Evolutionary conservation across 2,113 vertebrate species (phyloP), one percentile per base, ranked within the genome.

Genomic region (Hucho hucho): DNA sequence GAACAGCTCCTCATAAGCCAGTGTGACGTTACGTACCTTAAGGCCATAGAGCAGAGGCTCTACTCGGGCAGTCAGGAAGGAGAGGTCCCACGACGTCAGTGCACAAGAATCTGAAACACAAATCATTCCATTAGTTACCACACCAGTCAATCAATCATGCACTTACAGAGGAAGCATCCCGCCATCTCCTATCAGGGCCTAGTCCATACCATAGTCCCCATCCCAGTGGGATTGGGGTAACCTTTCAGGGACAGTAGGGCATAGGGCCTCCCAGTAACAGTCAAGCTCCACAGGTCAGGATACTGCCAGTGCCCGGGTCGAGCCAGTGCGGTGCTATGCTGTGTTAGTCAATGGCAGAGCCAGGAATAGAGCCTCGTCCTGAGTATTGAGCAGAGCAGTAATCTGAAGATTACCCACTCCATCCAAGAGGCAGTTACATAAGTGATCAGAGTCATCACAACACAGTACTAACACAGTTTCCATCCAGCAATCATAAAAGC

Each of bases 361-460:
- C 37, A 43, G 37, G 37, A 43, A 43, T 43, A 43, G 37, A 43
- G 18, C 16, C 49, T 53, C 49, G 14, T 53, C 49, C 49, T 53
- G 49, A 53, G 49, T 53, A 53, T 53, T 74, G 81, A 79, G 82
- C 70, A 61, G 75, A 84, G 83, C 59, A 84, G 84, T 89, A 89
- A 91, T 87, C 89, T 88, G 83, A 84, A 91, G 90, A 91, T 89
- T 92, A 92, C 81, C 78, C 82, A 72, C 74, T 66, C 72, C 80
- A 81, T 87, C 82, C 82, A 86, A 84, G 77, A 81, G 77, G 81
- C 65, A n/a, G 85, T 92, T 90, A 89, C 79, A 66, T 83, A 91
- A 53, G 11, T 20, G 13, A 79, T 70, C 32, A 7, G 49, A 49
- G 28, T 22, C 13, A 20, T 5, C 49, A 53, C 49, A 53, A 53